These are phyloP conservation scores for Galleria mellonella DNA, from an alignment of 1,140 invertebrate species.

Conservation along the genomic window DNA sequence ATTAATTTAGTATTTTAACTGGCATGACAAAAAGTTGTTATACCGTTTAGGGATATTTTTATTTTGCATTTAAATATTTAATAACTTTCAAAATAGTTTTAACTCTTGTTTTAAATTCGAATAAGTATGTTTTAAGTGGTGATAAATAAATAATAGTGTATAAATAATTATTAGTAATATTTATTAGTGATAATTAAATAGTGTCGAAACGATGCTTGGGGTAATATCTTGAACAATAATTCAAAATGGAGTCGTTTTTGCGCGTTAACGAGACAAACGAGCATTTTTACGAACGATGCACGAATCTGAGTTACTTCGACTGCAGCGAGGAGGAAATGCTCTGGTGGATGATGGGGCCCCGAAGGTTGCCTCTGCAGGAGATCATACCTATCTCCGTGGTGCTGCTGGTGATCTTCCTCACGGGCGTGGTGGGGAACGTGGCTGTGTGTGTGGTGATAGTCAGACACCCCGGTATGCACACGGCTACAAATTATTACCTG, in stretches of 20 bases:
- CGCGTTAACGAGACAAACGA: slow-evolving; percentile 36
- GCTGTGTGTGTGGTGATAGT: slow-evolving; percentile 93
- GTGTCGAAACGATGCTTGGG: no score
- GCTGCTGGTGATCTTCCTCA: slow-evolving; percentile 87
- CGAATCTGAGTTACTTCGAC: slow-evolving; percentile 65
- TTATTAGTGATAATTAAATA: no score
- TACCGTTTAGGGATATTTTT: no score
- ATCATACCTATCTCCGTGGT: slow-evolving; percentile 81
- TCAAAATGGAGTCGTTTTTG: slow-evolving; percentile 34
- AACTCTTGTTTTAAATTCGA: no score
- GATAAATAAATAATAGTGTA: no score
- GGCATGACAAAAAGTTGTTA: no score
- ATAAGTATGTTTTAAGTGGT: no score
- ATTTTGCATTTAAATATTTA: no score
- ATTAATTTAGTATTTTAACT: no score
- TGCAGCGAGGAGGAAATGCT: slow-evolving; percentile 72
- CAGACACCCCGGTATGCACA: slow-evolving; percentile 87
- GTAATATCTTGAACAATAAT: slow-evolving; percentile 6
- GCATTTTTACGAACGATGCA: slow-evolving; percentile 43
- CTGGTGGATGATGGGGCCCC: slow-evolving; percentile 66
- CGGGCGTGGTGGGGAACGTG: slow-evolving; percentile 91
- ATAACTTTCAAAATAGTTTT: no score
- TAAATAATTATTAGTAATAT: no score
- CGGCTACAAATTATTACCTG: slow-evolving; percentile 94
- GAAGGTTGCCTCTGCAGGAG: slow-evolving; percentile 62